These are phyloP conservation scores for Loriculus beryllinus DNA, from an alignment of 2,797 vertebrate genomes.

Conservation along the genomic window DNA sequence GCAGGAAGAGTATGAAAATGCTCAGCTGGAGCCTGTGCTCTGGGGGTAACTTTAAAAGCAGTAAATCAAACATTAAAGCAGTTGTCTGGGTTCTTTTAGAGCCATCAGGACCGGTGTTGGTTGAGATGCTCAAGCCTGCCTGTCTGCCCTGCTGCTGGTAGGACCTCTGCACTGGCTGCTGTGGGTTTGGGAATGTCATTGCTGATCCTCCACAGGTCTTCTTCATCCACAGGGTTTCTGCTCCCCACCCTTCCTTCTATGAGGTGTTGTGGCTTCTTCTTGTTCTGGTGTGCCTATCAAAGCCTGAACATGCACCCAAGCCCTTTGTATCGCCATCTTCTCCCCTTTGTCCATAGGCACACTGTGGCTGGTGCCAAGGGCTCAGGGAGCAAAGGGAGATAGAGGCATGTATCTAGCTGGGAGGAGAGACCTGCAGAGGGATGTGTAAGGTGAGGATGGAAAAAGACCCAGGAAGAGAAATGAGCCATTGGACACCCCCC, in stretches of 20 bases:
- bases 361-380: neutral
- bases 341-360: rapidly evolving
- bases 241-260: neutral
- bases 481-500: neutral
- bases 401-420: neutral
- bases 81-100: neutral
- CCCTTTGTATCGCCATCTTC: neutral
- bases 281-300: neutral
- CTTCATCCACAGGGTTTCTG: neutral
- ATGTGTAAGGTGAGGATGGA: neutral
- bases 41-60: neutral
- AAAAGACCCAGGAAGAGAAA: neutral
- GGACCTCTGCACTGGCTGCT: neutral
- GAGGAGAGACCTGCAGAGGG: neutral
- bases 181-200: neutral
- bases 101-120: neutral
- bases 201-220: neutral
- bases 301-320: neutral
- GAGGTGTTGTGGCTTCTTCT: neutral
- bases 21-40: neutral
- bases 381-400: rapidly evolving
- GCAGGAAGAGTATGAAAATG: neutral
- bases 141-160: neutral
- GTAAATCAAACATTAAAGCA: neutral
- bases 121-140: neutral